A percentile compares a stretch with the other conserved stretches of the same genome.
Conservation (phyloP, 2,888 invertebrate species). For the Tiliacea citrago region DNA sequence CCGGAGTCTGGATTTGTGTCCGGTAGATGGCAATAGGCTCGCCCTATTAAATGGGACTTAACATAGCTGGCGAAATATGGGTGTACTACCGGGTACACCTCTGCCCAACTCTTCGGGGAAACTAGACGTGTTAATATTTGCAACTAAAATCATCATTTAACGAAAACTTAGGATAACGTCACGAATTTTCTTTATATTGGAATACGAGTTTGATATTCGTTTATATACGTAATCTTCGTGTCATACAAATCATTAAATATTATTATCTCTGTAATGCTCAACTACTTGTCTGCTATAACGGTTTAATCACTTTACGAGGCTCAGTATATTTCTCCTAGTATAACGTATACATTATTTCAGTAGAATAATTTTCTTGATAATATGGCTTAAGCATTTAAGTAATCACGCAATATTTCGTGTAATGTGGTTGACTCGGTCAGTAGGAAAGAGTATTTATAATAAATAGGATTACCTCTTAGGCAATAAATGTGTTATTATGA, state of each 20-base stretch:
- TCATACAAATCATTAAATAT: neutral
- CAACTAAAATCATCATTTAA: neutral
- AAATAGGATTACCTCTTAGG: conserved; percentile 22
- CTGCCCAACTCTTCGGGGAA: no score
- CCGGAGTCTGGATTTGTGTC: no score
- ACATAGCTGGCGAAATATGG: no score
- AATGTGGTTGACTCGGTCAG: conserved; percentile 43
- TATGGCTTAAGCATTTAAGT: conserved; percentile 46
- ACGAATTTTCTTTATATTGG: neutral
- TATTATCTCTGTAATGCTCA: conserved; percentile 1
- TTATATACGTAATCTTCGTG: neutral
- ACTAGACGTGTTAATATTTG: no score
- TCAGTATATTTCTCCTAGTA: conserved; percentile 10
- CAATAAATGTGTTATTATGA: conserved; percentile 13
- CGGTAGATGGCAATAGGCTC: no score
- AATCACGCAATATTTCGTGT: conserved; percentile 62
- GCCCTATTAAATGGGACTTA: no score
- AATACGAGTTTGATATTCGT: neutral
- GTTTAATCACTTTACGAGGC: neutral
- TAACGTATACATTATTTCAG: neutral
- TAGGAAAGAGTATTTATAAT: conserved; percentile 9
- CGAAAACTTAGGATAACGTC: neutral
- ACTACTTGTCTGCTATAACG: neutral
- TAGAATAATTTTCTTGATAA: conserved; percentile 36
- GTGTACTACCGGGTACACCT: no score